A percentile compares a stretch with the other conserved stretches of the same genome.
phyloP scores from a whole-genome alignment of 2,888 invertebrate species.

The Epirrita christyi region DNA sequence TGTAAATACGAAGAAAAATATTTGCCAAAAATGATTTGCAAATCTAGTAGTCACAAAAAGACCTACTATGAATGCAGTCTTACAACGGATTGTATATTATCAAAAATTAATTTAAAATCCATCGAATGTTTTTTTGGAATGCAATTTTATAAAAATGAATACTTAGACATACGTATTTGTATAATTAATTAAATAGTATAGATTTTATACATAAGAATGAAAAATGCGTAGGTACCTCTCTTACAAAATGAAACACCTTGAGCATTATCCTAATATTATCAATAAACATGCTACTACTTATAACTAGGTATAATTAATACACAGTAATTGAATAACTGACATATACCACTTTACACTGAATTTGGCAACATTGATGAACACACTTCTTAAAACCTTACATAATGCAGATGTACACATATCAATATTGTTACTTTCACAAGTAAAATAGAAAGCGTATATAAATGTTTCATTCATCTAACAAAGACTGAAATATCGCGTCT shows the following conservation, averaged over 20 bases:
- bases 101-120: constrained; percentile 63
- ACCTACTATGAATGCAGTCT: constrained; percentile 77
- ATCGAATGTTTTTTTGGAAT: constrained; percentile 70
- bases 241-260: constrained; percentile 76
- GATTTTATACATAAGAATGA: constrained; percentile 47
- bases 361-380: constrained; percentile 83
- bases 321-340: constrained; percentile 72
- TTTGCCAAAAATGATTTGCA: constrained; percentile 64
- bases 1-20: constrained; percentile 58
- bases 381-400: constrained; percentile 59
- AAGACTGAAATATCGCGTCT: constrained; percentile 13
- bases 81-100: constrained; percentile 69
- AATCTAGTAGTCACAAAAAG: constrained; percentile 62
- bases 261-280: constrained; percentile 78
- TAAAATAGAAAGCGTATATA: constrained; percentile 21
- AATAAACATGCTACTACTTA: constrained; percentile 73
- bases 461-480: constrained; percentile 3
- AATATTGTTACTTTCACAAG: constrained; percentile 26
- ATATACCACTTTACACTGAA: constrained; percentile 74
- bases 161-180: constrained; percentile 45
- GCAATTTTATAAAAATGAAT: constrained; percentile 68
- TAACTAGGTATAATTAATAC: constrained; percentile 30
- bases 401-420: constrained; percentile 44
- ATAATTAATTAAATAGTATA: constrained; percentile 43
- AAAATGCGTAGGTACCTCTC: constrained; percentile 66